Conservation (phyloP, 2,888 invertebrate genomes). For the Limnephilus auricula region DNA sequence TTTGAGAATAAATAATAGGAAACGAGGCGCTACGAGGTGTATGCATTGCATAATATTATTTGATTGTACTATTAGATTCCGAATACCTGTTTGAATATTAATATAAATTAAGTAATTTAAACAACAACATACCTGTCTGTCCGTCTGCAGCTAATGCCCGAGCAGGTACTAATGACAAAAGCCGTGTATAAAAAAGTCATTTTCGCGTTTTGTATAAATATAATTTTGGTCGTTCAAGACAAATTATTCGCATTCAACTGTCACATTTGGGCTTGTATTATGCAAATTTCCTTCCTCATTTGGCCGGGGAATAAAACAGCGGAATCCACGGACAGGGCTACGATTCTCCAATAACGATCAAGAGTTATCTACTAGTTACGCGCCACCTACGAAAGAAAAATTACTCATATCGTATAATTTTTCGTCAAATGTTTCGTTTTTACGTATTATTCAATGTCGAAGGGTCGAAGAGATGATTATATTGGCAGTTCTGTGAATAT, state of each 20-base stretch:
- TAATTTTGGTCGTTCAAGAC: not conserved
- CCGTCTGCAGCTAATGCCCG: not conserved
- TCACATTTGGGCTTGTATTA: not conserved
- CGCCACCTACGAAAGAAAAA: no score
- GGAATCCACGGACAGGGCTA: not conserved
- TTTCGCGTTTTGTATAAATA: not conserved
- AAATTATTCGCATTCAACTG: slow-evolving; percentile 2
- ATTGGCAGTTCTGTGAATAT: no score
- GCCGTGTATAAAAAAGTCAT: not conserved
- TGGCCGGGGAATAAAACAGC: not conserved
- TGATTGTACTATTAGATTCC: slow-evolving; percentile 2
- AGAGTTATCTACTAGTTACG: no score
- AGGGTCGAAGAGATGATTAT: no score
- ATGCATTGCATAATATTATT: not conserved
- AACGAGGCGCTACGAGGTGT: not conserved
- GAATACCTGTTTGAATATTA: slow-evolving; percentile 2
- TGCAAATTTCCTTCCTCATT: not conserved
- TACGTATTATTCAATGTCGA: no score
- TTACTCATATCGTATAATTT: no score
- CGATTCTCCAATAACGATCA: no score
- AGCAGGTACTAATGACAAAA: not conserved
- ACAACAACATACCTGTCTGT: not conserved
- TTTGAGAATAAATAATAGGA: not conserved
- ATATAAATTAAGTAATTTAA: not conserved
- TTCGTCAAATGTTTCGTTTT: no score